Evolutionary conservation across 2,888 invertebrate species (phyloP).

Genomic region (Pasiphila rectangulata): DNA sequence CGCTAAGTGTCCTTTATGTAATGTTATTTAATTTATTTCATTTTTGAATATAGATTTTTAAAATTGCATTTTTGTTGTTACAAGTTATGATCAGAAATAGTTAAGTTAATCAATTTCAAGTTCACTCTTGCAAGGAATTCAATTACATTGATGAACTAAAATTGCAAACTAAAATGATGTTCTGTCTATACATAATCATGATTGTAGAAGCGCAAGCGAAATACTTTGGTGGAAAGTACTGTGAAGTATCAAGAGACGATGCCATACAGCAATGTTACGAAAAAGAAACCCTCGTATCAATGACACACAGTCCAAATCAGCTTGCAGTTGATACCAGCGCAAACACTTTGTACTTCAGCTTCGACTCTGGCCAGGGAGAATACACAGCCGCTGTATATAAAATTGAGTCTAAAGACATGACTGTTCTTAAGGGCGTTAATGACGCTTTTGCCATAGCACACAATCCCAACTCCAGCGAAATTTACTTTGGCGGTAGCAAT

Average conservation of each 20-base stretch:
- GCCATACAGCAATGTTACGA: slow-evolving; percentile 51
- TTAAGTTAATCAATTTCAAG: too few species aligned
- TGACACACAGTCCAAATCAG: slow-evolving; percentile 66
- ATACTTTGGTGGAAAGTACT: slow-evolving; percentile 37
- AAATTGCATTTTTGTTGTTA: too few species aligned
- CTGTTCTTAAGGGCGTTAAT: slow-evolving; percentile 60
- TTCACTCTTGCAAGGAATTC: neutral
- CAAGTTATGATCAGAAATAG: too few species aligned
- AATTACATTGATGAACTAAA: neutral
- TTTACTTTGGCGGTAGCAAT: slow-evolving; percentile 66
- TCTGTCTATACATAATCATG: slow-evolving; percentile 22
- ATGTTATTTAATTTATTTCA: too few species aligned
- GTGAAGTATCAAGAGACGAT: slow-evolving; percentile 46
- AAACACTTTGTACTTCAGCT: slow-evolving; percentile 64
- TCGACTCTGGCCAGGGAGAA: slow-evolving; percentile 64
- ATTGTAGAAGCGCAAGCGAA: slow-evolving; percentile 26
- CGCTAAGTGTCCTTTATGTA: neutral
- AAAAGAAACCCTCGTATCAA: slow-evolving; percentile 52
- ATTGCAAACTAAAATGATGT: slow-evolving; percentile 8
- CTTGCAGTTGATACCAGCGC: slow-evolving; percentile 52
- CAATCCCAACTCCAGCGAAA: slow-evolving; percentile 42
- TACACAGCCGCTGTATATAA: slow-evolving; percentile 55
- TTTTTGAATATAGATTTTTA: too few species aligned
- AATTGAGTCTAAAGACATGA: slow-evolving; percentile 52
- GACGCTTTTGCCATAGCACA: slow-evolving; percentile 65